A percentile compares a stretch with the other conserved stretches of the same genome.
Evolutionary conservation across 2,113 vertebrate species (phyloP).

Genomic region (Collichthys lucidus): DNA sequence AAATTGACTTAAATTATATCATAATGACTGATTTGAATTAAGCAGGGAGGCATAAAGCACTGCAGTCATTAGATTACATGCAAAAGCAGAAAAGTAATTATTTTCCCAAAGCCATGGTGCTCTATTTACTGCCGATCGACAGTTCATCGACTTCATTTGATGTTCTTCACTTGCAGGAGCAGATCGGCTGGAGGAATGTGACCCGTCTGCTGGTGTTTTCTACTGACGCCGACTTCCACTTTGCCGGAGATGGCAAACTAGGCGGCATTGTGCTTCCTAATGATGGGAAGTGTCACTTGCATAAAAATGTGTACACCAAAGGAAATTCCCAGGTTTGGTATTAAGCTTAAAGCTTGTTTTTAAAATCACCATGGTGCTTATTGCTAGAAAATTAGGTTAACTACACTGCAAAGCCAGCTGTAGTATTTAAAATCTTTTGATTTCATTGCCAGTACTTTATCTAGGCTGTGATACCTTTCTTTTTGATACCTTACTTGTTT

Average conservation of each 20-base stretch:
- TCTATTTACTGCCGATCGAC: conserved; percentile 16
- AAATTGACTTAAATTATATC: conserved; percentile 27
- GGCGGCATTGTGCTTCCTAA: conserved; percentile 92
- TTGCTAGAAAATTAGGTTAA: no score
- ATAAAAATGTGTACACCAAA: conserved; percentile 52
- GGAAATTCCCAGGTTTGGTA: conserved; percentile 79
- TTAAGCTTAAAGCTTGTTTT: no score
- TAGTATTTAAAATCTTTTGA: no score
- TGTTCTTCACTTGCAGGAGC: conserved; percentile 77
- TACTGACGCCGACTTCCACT: conserved; percentile 92
- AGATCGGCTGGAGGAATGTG: conserved; percentile 92
- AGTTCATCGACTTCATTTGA: conserved; percentile 14
- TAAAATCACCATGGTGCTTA: no score
- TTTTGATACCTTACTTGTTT: neutral
- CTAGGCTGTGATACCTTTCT: neutral
- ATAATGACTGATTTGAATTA: conserved; percentile 27
- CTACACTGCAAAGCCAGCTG: no score
- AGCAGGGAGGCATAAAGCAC: conserved; percentile 18
- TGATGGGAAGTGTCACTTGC: conserved; percentile 88
- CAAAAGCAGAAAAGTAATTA: conserved; percentile 45
- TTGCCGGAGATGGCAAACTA: conserved; percentile 93
- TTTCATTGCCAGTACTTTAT: neutral
- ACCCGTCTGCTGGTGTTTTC: conserved; percentile 91
- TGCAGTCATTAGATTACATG: conserved; percentile 10
- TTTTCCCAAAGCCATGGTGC: conserved; percentile 17